Evolutionary conservation across 2,888 invertebrate genomes (phyloP).

Genomic region (Drosophila limbata): DNA sequence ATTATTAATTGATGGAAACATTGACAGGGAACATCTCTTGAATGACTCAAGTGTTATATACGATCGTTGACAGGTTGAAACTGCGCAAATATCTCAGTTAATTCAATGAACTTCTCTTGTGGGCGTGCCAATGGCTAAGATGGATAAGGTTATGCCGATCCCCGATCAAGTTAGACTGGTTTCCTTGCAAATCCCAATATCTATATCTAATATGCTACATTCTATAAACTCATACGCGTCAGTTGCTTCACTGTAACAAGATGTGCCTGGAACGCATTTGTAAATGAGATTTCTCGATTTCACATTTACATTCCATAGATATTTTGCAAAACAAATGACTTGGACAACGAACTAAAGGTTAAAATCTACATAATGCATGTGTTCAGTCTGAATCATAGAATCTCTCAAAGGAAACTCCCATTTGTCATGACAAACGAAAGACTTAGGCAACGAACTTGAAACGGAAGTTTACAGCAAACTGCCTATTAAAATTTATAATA

Average conservation of each 20-base stretch:
- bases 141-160: slow-evolving; percentile 44
- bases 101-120: background rate
- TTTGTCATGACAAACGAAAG: slow-evolving; percentile 9
- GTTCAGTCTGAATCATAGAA: background rate
- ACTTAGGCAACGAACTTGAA: slow-evolving; percentile 38
- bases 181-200: slow-evolving; percentile 29
- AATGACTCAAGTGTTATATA: slow-evolving; percentile 15
- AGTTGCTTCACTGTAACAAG: slow-evolving; percentile 23
- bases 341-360: slow-evolving; percentile 29
- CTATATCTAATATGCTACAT: slow-evolving; percentile 10
- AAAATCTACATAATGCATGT: background rate
- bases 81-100: slow-evolving; percentile 16
- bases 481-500: background rate
- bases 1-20: slow-evolving; percentile 21
- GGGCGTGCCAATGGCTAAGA: slow-evolving; percentile 36
- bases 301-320: background rate
- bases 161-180: slow-evolving; percentile 51
- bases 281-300: slow-evolving; percentile 6
- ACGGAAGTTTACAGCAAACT: background rate
- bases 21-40: slow-evolving; percentile 4
- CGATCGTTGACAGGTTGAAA: slow-evolving; percentile 10
- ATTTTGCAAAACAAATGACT: slow-evolving; percentile 21
- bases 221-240: slow-evolving; percentile 17
- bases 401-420: background rate
- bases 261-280: slow-evolving; percentile 18